Conservation (phyloP, 2,797 vertebrate genomes). For the Aldrovandia affinis region DNA sequence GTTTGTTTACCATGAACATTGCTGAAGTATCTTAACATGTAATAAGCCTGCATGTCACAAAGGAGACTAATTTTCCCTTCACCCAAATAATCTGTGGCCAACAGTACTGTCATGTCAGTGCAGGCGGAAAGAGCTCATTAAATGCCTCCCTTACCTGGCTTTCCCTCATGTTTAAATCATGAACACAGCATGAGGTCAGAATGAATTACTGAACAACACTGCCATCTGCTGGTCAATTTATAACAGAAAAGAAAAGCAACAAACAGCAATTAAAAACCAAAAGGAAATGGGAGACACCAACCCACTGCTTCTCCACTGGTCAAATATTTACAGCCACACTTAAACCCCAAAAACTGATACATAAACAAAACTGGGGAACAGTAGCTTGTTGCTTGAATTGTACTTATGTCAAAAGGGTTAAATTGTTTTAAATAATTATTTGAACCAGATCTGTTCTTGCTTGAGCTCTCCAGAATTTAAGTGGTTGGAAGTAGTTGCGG, state of each 20-base stretch:
- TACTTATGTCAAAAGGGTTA: too few species aligned
- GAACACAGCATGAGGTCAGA: neutral
- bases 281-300: neutral
- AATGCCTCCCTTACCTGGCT: neutral
- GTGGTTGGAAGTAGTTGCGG: too few species aligned
- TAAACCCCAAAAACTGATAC: too few species aligned
- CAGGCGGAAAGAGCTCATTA: neutral
- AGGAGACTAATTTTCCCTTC: neutral
- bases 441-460: too few species aligned
- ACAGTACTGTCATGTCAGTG: neutral
- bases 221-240: slow-evolving; percentile 12
- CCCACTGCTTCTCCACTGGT: neutral
- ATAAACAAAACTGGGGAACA: too few species aligned
- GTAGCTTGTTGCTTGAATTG: too few species aligned
- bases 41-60: neutral
- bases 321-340: neutral
- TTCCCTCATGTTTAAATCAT: neutral
- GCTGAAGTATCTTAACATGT: too few species aligned
- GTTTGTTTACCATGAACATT: neutral
- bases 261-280: too few species aligned
- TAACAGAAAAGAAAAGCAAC: neutral
- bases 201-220: slow-evolving; percentile 8
- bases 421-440: too few species aligned
- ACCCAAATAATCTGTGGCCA: neutral
- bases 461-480: too few species aligned